Percentiles rank a stretch among this genome's conserved stretches.
Evolutionary conservation across 2,113 vertebrate species (phyloP).

Genomic region (Tetrao urogallus): DNA sequence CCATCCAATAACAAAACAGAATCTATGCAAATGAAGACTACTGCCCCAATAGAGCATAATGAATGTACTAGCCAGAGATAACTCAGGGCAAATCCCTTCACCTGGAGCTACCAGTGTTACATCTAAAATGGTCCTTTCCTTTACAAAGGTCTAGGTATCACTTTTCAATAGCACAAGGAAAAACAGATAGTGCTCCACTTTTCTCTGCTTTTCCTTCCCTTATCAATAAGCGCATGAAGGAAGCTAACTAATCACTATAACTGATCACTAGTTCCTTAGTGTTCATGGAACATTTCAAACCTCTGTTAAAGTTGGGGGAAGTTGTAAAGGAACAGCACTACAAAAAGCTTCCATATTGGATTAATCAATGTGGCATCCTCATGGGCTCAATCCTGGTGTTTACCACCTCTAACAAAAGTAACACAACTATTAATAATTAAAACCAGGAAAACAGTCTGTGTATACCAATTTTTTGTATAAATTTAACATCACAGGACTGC

Average conservation of each 20-base stretch:
- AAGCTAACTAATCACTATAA: not conserved
- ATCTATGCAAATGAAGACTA: not conserved
- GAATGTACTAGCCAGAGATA: not conserved
- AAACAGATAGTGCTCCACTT: not conserved
- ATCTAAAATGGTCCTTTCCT: not conserved
- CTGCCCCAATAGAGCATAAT: not conserved
- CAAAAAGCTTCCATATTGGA: not conserved
- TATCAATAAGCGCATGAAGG: not conserved
- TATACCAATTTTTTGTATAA: not conserved
- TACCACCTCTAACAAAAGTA: not conserved
- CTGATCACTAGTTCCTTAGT: not conserved
- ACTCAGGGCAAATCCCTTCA: not conserved
- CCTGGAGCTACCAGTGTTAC: accelerated
- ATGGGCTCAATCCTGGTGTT: not conserved
- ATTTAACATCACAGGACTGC: accelerated
- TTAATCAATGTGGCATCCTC: not conserved
- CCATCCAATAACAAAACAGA: not conserved
- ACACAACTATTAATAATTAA: not conserved
- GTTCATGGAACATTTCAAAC: not conserved
- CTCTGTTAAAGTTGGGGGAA: not conserved
- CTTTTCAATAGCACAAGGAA: not conserved
- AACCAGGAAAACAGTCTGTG: not conserved
- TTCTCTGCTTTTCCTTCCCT: not conserved
- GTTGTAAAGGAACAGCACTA: not conserved
- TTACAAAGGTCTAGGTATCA: not conserved